phyloP scores from a whole-genome alignment of 2,797 vertebrate species.

The Etheostoma nigrum region DNA sequence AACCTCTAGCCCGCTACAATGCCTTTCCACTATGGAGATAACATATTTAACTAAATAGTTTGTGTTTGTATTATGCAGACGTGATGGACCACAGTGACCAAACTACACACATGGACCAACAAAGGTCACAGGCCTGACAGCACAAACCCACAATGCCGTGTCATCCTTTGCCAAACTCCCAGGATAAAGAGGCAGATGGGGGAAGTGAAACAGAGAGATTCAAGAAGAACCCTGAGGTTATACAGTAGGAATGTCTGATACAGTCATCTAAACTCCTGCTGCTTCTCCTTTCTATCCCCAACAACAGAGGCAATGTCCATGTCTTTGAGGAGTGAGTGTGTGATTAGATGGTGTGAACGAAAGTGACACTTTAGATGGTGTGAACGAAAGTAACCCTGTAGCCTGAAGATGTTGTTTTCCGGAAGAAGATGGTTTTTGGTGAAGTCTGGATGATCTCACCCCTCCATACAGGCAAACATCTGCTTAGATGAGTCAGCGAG shows the following conservation, averaged over 20 bases:
- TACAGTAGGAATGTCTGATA: slow-evolving; percentile 54
- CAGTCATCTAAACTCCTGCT: slow-evolving; percentile 11
- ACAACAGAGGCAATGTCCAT: slow-evolving; percentile 8
- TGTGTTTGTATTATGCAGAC: slow-evolving; percentile 12
- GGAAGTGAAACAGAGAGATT: slow-evolving; percentile 52
- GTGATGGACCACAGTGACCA: not conserved
- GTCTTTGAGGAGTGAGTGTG: slow-evolving; percentile 2
- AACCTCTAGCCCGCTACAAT: not conserved
- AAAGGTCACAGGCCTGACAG: not conserved
- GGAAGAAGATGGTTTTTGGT: slow-evolving; percentile 26
- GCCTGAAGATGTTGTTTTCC: slow-evolving; percentile 16
- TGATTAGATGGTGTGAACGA: slow-evolving; percentile 30
- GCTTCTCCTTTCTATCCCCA: slow-evolving; percentile 49
- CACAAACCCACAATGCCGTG: not conserved
- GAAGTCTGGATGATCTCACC: slow-evolving; percentile 38
- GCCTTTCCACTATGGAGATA: not conserved
- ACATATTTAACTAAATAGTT: not conserved
- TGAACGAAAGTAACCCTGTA: slow-evolving; percentile 57
- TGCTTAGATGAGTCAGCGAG: slow-evolving; percentile 49
- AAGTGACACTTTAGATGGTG: slow-evolving; percentile 15
- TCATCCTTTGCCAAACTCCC: not conserved
- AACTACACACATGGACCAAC: not conserved
- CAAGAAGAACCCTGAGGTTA: slow-evolving; percentile 52
- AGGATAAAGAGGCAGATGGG: slow-evolving; percentile 2
- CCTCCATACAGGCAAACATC: not conserved